Conservation (phyloP, 2,113 vertebrate genomes). For the Ammodytes marinus region DNA sequence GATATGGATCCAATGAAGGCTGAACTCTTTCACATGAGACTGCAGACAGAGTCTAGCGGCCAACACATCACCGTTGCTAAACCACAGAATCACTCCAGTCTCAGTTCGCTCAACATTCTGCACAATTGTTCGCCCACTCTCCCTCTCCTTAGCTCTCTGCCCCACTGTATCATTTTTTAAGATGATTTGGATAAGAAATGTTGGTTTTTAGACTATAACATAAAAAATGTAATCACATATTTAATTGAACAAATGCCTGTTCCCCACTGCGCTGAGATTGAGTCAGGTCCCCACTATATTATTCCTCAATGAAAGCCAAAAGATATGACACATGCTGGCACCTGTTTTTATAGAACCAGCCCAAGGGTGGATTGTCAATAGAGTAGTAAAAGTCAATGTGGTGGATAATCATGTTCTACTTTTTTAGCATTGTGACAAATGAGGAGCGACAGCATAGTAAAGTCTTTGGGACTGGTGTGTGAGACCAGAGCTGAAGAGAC, state of each 20-base stretch:
- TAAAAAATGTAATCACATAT: background rate
- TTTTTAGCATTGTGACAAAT: slow-evolving; percentile 49
- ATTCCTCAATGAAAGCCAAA: slow-evolving; percentile 1
- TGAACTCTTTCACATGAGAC: slow-evolving; percentile 22
- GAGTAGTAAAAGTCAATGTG: slow-evolving; percentile 21
- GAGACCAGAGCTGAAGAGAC: slow-evolving; percentile 42
- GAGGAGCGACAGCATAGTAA: slow-evolving; percentile 22
- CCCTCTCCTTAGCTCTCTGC: background rate
- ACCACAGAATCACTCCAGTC: slow-evolving; percentile 32
- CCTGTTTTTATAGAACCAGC: background rate
- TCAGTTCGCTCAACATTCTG: slow-evolving; percentile 23
- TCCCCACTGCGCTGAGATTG: background rate
- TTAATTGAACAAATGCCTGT: slow-evolving; percentile 1
- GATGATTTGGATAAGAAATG: slow-evolving; percentile 15
- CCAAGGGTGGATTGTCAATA: slow-evolving; percentile 13
- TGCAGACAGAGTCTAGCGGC: slow-evolving; percentile 12
- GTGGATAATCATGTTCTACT: slow-evolving; percentile 35
- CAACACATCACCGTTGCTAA: slow-evolving; percentile 12
- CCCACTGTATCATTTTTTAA: background rate
- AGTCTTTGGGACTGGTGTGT: slow-evolving; percentile 46
- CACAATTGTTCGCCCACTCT: background rate
- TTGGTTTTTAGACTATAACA: background rate
- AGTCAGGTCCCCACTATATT: background rate
- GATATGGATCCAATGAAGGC: background rate
- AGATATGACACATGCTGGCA: background rate